Conservation (phyloP, 35 echinoderm and acorn worm genomes). For the Anneissia japonica region DNA sequence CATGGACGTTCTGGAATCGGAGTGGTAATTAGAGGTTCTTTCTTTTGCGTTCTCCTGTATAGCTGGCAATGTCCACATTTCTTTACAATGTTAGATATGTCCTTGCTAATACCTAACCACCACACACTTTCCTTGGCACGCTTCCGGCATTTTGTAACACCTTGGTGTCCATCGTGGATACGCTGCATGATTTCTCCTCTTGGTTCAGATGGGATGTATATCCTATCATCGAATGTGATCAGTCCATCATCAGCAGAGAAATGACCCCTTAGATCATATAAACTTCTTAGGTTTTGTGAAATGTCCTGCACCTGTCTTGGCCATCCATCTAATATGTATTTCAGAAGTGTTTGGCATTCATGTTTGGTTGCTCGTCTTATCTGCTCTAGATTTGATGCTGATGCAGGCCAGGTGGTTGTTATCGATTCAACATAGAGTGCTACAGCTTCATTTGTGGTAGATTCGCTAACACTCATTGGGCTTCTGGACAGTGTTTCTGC, state of each 20-base stretch:
- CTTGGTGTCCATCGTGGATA: not conserved
- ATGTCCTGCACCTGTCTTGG: slow-evolving; percentile 22
- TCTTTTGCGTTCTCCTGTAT: slow-evolving; percentile 16
- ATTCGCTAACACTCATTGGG: not conserved
- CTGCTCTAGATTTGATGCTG: not conserved
- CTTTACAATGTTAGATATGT: slow-evolving; percentile 31
- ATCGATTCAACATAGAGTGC: not conserved
- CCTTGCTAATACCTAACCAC: slow-evolving; percentile 56
- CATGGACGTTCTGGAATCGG: slow-evolving; percentile 46
- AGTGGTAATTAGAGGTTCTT: slow-evolving; percentile 49
- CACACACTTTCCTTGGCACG: not conserved
- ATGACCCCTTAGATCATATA: slow-evolving; percentile 39
- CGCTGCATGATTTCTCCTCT: not conserved
- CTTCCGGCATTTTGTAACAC: not conserved
- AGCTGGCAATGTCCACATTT: slow-evolving; percentile 15
- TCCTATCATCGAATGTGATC: slow-evolving; percentile 7
- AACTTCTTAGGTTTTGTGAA: not conserved
- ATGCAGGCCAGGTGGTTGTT: not conserved
- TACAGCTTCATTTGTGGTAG: not conserved
- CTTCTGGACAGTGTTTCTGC: slow-evolving; percentile 30
- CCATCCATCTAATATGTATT: slow-evolving; percentile 21
- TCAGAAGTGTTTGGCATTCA: slow-evolving; percentile 18
- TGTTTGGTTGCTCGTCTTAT: slow-evolving; percentile 24
- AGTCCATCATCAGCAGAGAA: slow-evolving; percentile 35
- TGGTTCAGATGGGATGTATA: not conserved